Evolutionary conservation across 1,140 invertebrate genomes (phyloP).

Genomic region (Araneus ventricosus): DNA sequence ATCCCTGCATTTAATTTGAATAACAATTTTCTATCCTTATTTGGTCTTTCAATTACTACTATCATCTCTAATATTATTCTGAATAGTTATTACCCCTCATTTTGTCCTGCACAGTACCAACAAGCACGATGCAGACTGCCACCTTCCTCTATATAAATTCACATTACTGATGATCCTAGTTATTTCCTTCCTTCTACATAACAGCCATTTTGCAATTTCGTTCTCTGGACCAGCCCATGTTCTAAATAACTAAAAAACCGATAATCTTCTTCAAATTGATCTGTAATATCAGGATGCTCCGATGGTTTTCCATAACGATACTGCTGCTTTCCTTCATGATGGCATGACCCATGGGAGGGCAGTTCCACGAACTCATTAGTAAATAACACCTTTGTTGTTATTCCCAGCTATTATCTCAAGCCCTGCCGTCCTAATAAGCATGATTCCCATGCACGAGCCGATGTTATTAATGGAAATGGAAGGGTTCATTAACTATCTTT

Average conservation of each 20-base stretch:
- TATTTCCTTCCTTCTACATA: neutral
- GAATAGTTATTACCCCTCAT: too few relatives aligned
- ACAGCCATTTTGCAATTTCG: neutral
- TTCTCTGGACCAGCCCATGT: neutral
- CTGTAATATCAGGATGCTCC: neutral
- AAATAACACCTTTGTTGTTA: neutral
- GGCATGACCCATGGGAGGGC: neutral
- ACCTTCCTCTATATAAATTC: too few relatives aligned
- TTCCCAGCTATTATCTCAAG: neutral
- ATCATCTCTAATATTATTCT: too few relatives aligned
- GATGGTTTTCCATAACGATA: neutral
- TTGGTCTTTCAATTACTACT: too few relatives aligned
- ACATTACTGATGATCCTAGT: neutral
- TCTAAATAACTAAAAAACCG: neutral
- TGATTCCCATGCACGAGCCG: neutral
- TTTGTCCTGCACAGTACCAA: too few relatives aligned
- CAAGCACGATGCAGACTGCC: too few relatives aligned
- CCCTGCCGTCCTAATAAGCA: neutral
- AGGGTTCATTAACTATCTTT: neutral
- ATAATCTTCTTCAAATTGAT: slow-evolving; percentile 2
- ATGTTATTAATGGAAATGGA: neutral
- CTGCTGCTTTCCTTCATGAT: neutral
- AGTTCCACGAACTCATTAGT: neutral
- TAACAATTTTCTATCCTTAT: too few relatives aligned
- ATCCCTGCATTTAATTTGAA: too few relatives aligned